Evolutionary conservation across 2,113 vertebrate genomes (phyloP).

Genomic region (Macroglossus sobrinus): DNA sequence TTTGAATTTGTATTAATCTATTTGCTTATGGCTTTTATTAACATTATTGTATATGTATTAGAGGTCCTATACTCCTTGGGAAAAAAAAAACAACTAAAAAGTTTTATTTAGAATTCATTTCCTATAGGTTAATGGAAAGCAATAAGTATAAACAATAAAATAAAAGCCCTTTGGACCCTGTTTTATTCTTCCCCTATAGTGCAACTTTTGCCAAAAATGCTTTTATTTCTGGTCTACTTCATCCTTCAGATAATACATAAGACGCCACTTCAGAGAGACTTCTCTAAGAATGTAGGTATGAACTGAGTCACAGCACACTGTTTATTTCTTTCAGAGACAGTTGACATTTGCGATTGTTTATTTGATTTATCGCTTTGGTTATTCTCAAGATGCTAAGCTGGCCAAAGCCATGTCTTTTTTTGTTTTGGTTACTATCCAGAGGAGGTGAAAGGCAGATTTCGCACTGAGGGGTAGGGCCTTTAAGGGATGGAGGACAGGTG

Average conservation of each 20-base stretch:
- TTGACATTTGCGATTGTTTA: neutral
- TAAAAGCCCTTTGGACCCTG: neutral
- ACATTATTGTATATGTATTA: neutral
- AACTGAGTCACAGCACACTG: neutral
- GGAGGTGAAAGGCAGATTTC: neutral
- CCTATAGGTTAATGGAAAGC: conserved; percentile 3
- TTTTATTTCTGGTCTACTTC: conserved; percentile 33
- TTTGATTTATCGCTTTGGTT: neutral
- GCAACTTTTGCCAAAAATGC: neutral
- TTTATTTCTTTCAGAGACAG: neutral
- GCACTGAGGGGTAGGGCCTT: neutral
- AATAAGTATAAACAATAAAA: neutral
- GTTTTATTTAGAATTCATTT: conserved; percentile 23
- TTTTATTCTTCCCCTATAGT: neutral
- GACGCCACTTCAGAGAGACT: neutral
- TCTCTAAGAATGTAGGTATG: neutral
- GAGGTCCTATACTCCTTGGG: neutral
- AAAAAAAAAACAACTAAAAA: neutral
- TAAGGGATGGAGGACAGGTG: neutral
- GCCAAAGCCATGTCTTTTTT: neutral
- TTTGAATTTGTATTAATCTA: neutral
- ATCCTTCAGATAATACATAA: neutral
- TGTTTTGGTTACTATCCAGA: neutral
- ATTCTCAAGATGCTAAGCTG: neutral
- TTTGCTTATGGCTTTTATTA: neutral